These are phyloP conservation scores for Agrotis ipsilon DNA, from an alignment of 2,888 invertebrate genomes.

Conservation along the genomic window DNA sequence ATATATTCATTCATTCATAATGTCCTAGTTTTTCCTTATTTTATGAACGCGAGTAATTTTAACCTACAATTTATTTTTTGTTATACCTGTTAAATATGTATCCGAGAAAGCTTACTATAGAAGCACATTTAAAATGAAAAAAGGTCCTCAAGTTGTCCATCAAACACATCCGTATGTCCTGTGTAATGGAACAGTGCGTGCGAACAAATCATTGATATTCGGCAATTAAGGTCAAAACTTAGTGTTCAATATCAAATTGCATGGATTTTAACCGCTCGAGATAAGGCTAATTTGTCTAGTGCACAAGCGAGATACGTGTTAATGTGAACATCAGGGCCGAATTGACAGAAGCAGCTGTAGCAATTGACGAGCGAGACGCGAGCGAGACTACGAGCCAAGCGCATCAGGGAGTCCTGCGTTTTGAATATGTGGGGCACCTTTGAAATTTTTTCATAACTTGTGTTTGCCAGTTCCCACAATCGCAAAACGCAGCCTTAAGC, in stretches of 20 bases:
- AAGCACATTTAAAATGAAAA: neutral
- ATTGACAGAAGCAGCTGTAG: too few species aligned
- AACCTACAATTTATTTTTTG: too few species aligned
- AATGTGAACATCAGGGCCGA: neutral
- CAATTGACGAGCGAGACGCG: too few species aligned
- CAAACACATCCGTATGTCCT: slow-evolving; percentile 46
- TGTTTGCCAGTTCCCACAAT: too few species aligned
- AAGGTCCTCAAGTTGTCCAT: neutral
- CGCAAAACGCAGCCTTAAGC: too few species aligned
- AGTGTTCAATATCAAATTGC: slow-evolving; percentile 69
- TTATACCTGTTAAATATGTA: neutral
- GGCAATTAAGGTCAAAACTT: slow-evolving; percentile 74
- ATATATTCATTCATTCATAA: too few species aligned
- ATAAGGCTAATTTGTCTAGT: slow-evolving; percentile 43
- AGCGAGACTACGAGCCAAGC: too few species aligned
- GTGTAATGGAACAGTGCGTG: slow-evolving; percentile 43
- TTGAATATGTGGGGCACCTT: too few species aligned
- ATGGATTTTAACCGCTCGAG: slow-evolving; percentile 63
- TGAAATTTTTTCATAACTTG: too few species aligned
- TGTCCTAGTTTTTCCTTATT: neutral
- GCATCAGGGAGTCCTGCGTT: too few species aligned
- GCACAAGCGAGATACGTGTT: neutral
- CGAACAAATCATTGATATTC: slow-evolving; percentile 69
- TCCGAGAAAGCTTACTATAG: neutral
- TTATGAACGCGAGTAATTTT: too few species aligned